phyloP scores from a whole-genome alignment of 2,113 vertebrate genomes.

The Osmerus eperlanus region DNA sequence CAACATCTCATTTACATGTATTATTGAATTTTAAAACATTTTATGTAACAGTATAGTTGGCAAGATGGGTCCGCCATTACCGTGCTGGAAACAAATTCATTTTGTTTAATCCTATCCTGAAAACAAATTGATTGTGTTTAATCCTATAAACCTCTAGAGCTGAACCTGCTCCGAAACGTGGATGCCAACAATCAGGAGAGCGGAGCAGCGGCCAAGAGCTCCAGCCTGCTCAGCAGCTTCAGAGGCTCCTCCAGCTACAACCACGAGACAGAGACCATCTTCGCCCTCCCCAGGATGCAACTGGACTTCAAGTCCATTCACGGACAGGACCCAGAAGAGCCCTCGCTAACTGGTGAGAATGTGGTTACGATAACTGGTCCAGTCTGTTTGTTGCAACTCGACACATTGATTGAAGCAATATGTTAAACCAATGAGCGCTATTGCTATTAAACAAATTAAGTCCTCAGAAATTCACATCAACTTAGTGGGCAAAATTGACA shows the following conservation, averaged over 20 bases:
- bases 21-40: too few species aligned
- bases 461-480: too few species aligned
- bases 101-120: not conserved
- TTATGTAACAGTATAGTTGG: too few species aligned
- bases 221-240: conserved; percentile 90
- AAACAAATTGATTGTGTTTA: not conserved
- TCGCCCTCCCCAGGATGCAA: conserved; percentile 97
- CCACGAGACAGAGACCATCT: conserved; percentile 98
- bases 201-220: conserved; percentile 84
- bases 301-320: conserved; percentile 98
- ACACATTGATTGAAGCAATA: not conserved
- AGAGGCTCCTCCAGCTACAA: conserved; percentile 91
- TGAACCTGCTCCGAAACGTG: conserved; percentile 91
- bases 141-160: conserved; percentile 66
- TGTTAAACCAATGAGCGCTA: not conserved
- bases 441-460: too few species aligned
- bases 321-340: conserved; percentile 92
- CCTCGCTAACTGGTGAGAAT: conserved; percentile 79
- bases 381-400: too few species aligned
- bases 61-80: too few species aligned
- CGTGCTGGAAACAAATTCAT: not conserved
- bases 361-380: not conserved
- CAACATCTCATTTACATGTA: too few species aligned
- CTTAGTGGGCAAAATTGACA: too few species aligned
- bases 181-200: conserved; percentile 89